phyloP scores from a whole-genome alignment of 2,888 invertebrate genomes.

The Danaus chrysippus region DNA sequence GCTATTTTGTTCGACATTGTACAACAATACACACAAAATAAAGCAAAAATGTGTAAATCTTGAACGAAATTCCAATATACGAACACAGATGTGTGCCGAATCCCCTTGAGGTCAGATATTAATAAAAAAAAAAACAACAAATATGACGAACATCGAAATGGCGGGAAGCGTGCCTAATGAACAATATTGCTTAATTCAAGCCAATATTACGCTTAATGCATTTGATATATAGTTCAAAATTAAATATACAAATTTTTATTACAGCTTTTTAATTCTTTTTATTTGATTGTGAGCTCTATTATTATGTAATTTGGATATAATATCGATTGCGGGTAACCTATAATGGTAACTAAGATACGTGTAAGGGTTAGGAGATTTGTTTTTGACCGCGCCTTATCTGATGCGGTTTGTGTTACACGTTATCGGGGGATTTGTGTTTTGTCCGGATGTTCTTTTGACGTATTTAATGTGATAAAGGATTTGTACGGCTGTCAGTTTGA shows the following conservation, averaged over 20 bases:
- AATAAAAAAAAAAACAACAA: slow-evolving; percentile 53
- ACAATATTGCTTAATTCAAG: slow-evolving; percentile 39
- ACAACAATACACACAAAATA: neutral
- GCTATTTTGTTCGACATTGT: slow-evolving; percentile 1
- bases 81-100: slow-evolving; percentile 60
- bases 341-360: slow-evolving; percentile 14
- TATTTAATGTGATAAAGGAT: too few relatives aligned
- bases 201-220: slow-evolving; percentile 34
- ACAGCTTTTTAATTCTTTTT: neutral
- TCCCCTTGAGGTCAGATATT: slow-evolving; percentile 53
- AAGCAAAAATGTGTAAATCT: slow-evolving; percentile 17
- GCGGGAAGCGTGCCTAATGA: slow-evolving; percentile 54
- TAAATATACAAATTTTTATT: slow-evolving; percentile 6
- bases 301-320: neutral
- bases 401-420: slow-evolving; percentile 7
- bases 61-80: slow-evolving; percentile 35
- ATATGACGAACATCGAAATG: slow-evolving; percentile 58
- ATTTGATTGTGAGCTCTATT: slow-evolving; percentile 5
- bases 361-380: slow-evolving; percentile 20
- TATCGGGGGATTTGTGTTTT: neutral
- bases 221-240: slow-evolving; percentile 15
- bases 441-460: too few relatives aligned
- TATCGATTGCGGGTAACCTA: neutral
- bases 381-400: slow-evolving; percentile 17
- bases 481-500: neutral